Base-by-base conservation (phyloP, 2,797 vertebrate species). In the Choloepus didactylus region DNA sequence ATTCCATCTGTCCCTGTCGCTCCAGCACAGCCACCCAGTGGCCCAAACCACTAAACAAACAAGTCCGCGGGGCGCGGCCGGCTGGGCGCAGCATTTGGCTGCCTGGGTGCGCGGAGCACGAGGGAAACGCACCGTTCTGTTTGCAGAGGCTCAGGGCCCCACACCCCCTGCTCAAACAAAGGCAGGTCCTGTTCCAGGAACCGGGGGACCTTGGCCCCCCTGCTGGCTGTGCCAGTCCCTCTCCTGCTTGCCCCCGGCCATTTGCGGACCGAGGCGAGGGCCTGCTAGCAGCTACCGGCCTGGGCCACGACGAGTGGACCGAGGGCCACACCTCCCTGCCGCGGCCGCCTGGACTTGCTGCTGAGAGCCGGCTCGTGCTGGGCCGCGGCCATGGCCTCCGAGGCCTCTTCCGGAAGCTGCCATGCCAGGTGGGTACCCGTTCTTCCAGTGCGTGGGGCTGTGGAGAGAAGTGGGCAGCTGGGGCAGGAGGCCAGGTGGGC, bases 81-180 rank as follows among this genome's bases (percentile, higher is more conserved):
- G 70, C 70, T 44, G 5, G 38, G 23, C 3, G 25, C 70, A 27
- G 51, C 15, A 4, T 93, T 46, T 82, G 64, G 18, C 12, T 60
- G 60, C 88, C 31, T 49, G 73, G 41, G 41, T 44, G 41, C 1
- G 44, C 15, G 56, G 10, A 49, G 25, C 46, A 18, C 81, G 35
- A 4, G 84, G 9, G 9, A 87, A 79, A 79, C 14, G 75, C 12
- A 9, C 59, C 29, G 49, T 1, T n/a, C 18, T 41, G 10, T 84
- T 81, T 88, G 44, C 84, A 59, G 60, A 81, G 64, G 72, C 85
- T 0, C 38, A 0, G 1, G 4, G 46, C 64, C 82, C 72, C 66
- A 95, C 96, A 44, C 93, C 95, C 94, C 46, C 69, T 96, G 79
- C 85, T 75, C 97, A 95, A 93, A 96, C 82, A 96, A 91, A 92